Evolutionary conservation across 2,888 invertebrate genomes (phyloP), one percentile per base, ranked within the genome.

Genomic region (Agrotis puta): DNA sequence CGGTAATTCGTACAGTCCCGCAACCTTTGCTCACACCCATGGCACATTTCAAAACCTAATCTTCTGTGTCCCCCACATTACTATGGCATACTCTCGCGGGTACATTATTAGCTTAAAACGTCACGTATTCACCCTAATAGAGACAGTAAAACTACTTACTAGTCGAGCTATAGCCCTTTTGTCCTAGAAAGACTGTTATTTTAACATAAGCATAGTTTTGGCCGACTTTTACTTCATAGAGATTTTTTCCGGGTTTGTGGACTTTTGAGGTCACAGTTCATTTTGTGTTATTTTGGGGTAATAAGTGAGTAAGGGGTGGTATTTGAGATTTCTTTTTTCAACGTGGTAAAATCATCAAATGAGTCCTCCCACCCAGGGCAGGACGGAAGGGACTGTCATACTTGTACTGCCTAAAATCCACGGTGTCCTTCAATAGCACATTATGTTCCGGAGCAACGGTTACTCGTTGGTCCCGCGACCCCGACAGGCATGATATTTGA

Each of bases 71-170:
- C 0, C 7, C 0, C 0, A 14, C 20, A 2, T 53, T 20, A 6
- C 3, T 22, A 43, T 14, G 20, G 0, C 45, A 24, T 13, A 48
- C 45, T 65, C 76, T 68, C 76, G 65, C 63, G 80, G 54, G 81
- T 66, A 63, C 74, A 82, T 82, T 81, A 82, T 84, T 74, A 84
- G 81, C 84, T 83, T 84, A 84, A 81, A 85, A 84, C 75, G 79
- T 86, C 86, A 86, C 86, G 86, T 86, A 61, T 72, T 53, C 48
- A 54, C 71, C 61, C 63, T 83, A 83, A 84, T 85, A 85, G 82
- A 71, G 64, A 53, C 67, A 47, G 79, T 73, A 76, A 75, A 83
- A 84, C 83, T 78, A 83, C 84, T 82, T 75, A 77, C 64, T 71
- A 65, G 72, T 81, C 73, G 62, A 74, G 54, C 68, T 64, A 65